A percentile compares a stretch with the other conserved stretches of the same genome.
These are phyloP conservation scores for Plagodis pulveraria DNA, from an alignment of 2,888 invertebrate species.

Conservation along the genomic window DNA sequence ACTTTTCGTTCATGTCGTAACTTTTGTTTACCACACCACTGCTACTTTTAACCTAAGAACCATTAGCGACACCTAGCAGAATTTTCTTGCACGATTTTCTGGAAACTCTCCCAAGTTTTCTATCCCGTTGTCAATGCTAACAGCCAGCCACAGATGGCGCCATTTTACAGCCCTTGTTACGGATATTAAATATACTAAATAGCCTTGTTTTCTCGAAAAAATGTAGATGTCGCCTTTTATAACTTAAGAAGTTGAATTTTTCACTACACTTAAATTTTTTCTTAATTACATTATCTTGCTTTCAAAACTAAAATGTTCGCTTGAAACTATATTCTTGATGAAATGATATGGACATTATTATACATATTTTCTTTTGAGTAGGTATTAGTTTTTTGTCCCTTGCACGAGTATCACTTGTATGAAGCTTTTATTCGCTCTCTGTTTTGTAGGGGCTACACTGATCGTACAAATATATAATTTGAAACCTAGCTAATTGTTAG, in stretches of 20 bases:
- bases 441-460: too few species aligned
- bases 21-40: too few species aligned
- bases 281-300: not conserved
- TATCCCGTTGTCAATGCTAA: not conserved
- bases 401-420: too few species aligned
- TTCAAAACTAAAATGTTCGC: not conserved
- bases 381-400: too few species aligned
- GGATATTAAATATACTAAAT: not conserved
- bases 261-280: too few species aligned
- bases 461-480: too few species aligned
- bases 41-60: not conserved
- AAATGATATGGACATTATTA: not conserved
- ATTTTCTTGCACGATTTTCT: conserved; percentile 9
- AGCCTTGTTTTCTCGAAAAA: not conserved
- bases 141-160: conserved; percentile 17
- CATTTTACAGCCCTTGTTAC: conserved; percentile 3
- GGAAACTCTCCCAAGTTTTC: conserved; percentile 4
- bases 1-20: too few species aligned
- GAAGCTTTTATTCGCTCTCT: too few species aligned
- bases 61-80: conserved; percentile 12
- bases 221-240: conserved; percentile 19
- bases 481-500: too few species aligned
- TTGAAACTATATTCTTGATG: not conserved
- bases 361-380: too few species aligned
- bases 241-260: not conserved